Evolutionary conservation across 2,113 vertebrate species (phyloP).

Genomic region (Sciurus niger): DNA sequence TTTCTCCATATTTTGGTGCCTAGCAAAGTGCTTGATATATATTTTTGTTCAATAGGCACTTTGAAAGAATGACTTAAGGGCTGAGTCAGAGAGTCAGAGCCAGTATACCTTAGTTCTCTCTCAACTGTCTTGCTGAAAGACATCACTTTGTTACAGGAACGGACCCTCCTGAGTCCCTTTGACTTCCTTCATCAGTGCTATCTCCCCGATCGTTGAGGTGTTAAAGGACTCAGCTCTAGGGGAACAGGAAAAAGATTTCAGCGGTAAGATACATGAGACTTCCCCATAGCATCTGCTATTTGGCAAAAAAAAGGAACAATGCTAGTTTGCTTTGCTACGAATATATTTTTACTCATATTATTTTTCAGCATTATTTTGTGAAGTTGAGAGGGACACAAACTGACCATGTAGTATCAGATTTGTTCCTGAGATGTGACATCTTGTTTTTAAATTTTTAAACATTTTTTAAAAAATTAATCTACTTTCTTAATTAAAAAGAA

Average conservation of each 20-base stretch:
- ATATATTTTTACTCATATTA: neutral
- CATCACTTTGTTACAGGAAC: neutral
- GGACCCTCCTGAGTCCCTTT: neutral
- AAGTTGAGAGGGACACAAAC: neutral
- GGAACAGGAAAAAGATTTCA: neutral
- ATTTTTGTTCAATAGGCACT: neutral
- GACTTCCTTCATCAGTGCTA: neutral
- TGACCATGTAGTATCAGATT: neutral
- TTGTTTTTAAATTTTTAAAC: too few relatives aligned
- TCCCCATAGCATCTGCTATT: neutral
- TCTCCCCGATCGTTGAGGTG: neutral
- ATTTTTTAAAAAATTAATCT: neutral
- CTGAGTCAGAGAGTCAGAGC: neutral
- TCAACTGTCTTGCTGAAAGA: neutral
- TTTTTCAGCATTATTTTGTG: neutral
- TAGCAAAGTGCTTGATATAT: neutral
- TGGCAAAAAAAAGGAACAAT: neutral
- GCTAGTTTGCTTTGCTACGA: neutral
- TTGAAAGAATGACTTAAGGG: neutral
- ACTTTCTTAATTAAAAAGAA: neutral
- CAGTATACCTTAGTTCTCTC: neutral
- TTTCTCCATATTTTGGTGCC: neutral
- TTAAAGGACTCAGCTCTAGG: neutral
- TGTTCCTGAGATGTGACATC: neutral
- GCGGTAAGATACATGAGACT: neutral